These are phyloP conservation scores for Rhabdomys dilectus DNA, from an alignment of 2,113 vertebrate species.

Conservation along the genomic window DNA sequence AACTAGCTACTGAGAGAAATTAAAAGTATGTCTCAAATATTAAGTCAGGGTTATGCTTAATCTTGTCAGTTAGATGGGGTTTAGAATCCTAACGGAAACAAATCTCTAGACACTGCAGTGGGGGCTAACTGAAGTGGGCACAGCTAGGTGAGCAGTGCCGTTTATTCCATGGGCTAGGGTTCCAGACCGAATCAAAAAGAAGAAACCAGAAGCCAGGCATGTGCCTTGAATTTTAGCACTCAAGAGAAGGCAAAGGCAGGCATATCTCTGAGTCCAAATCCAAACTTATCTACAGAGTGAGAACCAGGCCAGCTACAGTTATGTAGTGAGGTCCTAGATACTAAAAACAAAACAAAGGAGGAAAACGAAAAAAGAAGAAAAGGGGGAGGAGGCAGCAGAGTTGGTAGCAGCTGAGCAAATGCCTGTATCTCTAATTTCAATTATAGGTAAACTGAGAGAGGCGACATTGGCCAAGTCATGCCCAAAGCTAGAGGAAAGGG, in stretches of 20 bases:
- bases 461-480: not conserved
- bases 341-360: not conserved
- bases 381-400: not conserved
- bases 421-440: not conserved
- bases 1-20: not conserved
- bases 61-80: not conserved
- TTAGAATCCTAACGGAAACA: not conserved
- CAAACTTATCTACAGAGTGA: not conserved
- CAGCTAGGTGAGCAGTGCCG: not conserved
- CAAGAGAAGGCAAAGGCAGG: not conserved
- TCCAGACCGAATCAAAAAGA: too few species aligned
- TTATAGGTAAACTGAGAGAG: not conserved
- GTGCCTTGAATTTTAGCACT: not conserved
- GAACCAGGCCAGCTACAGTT: not conserved
- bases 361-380: not conserved
- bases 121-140: too few species aligned
- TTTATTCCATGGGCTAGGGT: not conserved
- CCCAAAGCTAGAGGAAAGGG: not conserved
- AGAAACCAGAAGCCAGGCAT: not conserved
- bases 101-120: not conserved
- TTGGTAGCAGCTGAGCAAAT: not conserved
- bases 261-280: not conserved
- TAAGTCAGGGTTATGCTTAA: not conserved
- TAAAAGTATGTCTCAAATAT: not conserved
- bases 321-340: not conserved